Percentiles rank a stretch among this genome's conserved stretches.
These are phyloP conservation scores for Pachycephala philippinensis DNA, from an alignment of 2,113 vertebrate species.

Conservation along the genomic window DNA sequence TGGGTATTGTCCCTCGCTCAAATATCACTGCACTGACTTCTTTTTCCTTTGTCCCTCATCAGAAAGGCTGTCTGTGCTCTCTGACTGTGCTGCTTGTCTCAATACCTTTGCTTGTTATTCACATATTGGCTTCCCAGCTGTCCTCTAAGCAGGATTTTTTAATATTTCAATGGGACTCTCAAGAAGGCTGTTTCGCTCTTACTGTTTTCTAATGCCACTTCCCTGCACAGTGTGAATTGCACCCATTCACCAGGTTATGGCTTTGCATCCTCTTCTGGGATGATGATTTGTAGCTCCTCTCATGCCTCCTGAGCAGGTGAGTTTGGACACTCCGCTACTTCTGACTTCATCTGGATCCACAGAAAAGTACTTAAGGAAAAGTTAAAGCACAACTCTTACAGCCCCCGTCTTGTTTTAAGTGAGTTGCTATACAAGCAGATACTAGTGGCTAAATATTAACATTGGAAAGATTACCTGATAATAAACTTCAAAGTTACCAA, in stretches of 20 bases:
- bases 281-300: neutral
- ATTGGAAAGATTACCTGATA: neutral
- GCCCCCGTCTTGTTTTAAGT: neutral
- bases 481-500: neutral
- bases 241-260: neutral
- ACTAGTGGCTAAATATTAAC: neutral
- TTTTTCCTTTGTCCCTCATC: neutral
- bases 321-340: neutral
- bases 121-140: neutral
- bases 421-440: neutral
- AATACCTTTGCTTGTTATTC: neutral
- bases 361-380: neutral
- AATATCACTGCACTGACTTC: neutral
- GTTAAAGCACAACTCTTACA: neutral
- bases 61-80: neutral
- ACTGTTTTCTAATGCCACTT: neutral
- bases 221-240: neutral
- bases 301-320: neutral
- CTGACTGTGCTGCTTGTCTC: neutral
- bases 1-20: neutral
- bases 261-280: neutral
- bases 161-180: neutral
- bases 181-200: rapidly evolving
- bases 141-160: neutral
- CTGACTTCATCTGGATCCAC: neutral